Percentiles rank a stretch among this genome's conserved stretches.
These are phyloP conservation scores for Drosophila kohkoa DNA, from an alignment of 1,140 invertebrate species.

Conservation along the genomic window DNA sequence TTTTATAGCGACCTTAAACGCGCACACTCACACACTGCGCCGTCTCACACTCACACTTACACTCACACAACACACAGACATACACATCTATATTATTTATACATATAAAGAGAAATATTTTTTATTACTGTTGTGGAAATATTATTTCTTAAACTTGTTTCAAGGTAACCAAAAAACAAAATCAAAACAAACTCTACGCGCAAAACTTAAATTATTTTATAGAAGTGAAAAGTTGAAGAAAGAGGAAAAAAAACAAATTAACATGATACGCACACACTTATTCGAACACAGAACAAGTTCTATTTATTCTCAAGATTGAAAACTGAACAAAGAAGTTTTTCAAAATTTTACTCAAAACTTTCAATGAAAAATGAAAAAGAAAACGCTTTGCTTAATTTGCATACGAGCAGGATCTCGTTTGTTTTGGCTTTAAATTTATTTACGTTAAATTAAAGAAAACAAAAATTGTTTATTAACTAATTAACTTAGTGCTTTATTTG, in stretches of 20 bases:
- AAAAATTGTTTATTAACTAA: slow-evolving; percentile 69
- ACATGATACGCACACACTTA: slow-evolving; percentile 38
- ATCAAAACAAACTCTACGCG: slow-evolving; percentile 56
- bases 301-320: slow-evolving; percentile 70
- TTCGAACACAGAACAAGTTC: slow-evolving; percentile 60
- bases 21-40: slow-evolving; percentile 44
- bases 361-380: slow-evolving; percentile 17
- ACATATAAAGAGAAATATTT: slow-evolving; percentile 69
- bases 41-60: slow-evolving; percentile 32
- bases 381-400: slow-evolving; percentile 70
- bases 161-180: slow-evolving; percentile 57
- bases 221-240: slow-evolving; percentile 27
- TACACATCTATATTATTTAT: slow-evolving; percentile 68
- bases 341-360: slow-evolving; percentile 63
- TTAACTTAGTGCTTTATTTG: slow-evolving; percentile 53
- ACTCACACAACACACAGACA: slow-evolving; percentile 18
- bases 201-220: slow-evolving; percentile 79
- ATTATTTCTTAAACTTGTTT: slow-evolving; percentile 69
- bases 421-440: slow-evolving; percentile 79
- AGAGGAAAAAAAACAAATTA: slow-evolving; percentile 23
- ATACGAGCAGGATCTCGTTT: slow-evolving; percentile 84
- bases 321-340: slow-evolving; percentile 43
- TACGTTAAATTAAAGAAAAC: slow-evolving; percentile 53
- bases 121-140: slow-evolving; percentile 68
- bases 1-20: slow-evolving; percentile 65